Evolutionary conservation across 2,797 vertebrate species (phyloP).

Genomic region (Dipus sagitta): DNA sequence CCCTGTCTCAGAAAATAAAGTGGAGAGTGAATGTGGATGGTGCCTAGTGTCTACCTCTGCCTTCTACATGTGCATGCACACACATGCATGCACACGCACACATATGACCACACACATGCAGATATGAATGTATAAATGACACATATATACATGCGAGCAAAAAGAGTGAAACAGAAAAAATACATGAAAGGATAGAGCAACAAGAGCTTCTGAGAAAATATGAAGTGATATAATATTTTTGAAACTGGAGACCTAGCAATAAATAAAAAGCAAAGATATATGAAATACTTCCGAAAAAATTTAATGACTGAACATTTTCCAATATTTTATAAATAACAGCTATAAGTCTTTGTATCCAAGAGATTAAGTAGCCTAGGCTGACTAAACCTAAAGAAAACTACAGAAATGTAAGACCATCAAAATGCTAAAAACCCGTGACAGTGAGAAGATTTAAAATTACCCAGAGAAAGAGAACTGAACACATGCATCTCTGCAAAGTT

Average conservation of each 20-base stretch:
- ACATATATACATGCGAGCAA: neutral
- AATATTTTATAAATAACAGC: neutral
- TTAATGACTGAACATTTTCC: neutral
- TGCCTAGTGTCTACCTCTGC: no score
- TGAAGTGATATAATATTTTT: neutral
- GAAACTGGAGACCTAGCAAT: neutral
- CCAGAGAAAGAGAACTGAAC: neutral
- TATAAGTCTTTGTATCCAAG: neutral
- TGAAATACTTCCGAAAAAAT: no score
- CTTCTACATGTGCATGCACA: no score
- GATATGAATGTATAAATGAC: no score
- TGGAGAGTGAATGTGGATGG: no score
- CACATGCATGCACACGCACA: no score
- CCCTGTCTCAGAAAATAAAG: no score
- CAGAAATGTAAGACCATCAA: neutral
- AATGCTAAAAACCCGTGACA: neutral
- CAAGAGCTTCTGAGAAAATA: neutral
- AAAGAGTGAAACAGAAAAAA: neutral
- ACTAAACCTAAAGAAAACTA: neutral
- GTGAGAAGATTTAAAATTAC: neutral
- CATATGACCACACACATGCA: no score
- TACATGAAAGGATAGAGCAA: conserved; percentile 28
- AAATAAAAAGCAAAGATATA: neutral
- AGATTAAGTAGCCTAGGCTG: neutral
- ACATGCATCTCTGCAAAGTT: neutral